Evolutionary conservation across 2,888 invertebrate genomes (phyloP), one percentile per base, ranked within the genome.

Genomic region (Aphidoletes aphidimyza): DNA sequence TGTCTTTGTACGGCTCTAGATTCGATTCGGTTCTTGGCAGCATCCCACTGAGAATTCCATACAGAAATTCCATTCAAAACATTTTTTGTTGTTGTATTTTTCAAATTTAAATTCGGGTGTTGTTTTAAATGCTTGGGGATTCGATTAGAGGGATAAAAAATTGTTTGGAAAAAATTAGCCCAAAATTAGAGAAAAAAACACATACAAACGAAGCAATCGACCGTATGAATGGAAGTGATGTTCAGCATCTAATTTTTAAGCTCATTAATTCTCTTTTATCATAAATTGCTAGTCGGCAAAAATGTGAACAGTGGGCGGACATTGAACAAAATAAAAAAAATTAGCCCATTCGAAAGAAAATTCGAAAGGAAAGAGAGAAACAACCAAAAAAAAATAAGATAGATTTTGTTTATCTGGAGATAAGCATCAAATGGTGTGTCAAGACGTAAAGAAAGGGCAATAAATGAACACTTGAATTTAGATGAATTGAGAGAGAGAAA

Each of bases 231-330:
- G 78, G 37, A 81, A 37, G 81, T 81, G 81, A 81, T 37, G 81
- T 81, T 81, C 37, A 37, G 81, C 22, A 1, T 81, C 22, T 81
- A 81, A 81, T 81, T 81, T 81, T 81, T 81, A 81, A 81, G 37
- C 81, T 81, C 81, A 81, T 81, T 81, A 81, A 81, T 81, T 81
- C 81, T 81, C 81, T 81, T 81, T 81, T 22, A 81, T 81, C 37
- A 36, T 37, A 81, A 81, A 81, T 81, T 81, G 39, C 81, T 37
- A 37, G 26, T n/a, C 37, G 39, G 37, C 22, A 34, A 69, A 69
- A 59, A 22, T 22, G 14, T n/a, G n/a, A 17, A 81, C 37, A 81
- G 37, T 81, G 81, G 81, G 81, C 37, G 39, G 81, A 81, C 81
- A 81, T 8, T 37, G 81, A 37, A 54, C 9, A 54, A 54, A 54